Evolutionary conservation across 2,113 vertebrate genomes (phyloP), one percentile per base, ranked within the genome.

Genomic region (Astur gentilis): DNA sequence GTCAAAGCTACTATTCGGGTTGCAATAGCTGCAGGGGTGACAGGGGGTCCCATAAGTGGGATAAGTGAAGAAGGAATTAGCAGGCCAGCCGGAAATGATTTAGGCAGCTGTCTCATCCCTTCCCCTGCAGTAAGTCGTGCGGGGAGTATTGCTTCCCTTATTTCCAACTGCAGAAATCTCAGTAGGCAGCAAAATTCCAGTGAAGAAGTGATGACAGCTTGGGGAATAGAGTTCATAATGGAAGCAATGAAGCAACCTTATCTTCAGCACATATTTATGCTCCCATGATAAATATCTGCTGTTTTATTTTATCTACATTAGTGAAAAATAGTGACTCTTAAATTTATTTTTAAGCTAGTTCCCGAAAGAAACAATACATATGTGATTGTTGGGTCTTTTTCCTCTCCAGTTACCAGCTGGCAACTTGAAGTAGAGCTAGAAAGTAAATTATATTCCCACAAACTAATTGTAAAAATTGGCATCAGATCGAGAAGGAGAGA

Each of bases 181-280:
- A 93, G 76, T 36, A 78, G 93, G 78, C 85, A 90, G 71, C 71
- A 93, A 90, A 83, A 93, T 94, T 94, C 94, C 31, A 73, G 32
- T 50, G 38, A 67, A 65, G 82, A 89, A 78, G 47, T 60, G 75
- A 91, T 88, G 87, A 87, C 77, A 87, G 60, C 64, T 87, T 16
- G 17, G 32, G 40, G 87, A 83, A 90, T n/a, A 36, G 62, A 91
- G 71, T 69, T 94, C 42, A 55, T 83, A 91, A 93, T 54, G 67
- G 77, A 95, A 94, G 45, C 45, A 73, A 49, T 65, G 71, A 85
- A 72, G 45, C 66, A 94, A 64, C 71, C 42, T 79, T 89, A 42
- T 72, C 66, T 90, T 93, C 60, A 71, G 78, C 50, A 66, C 14
- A 5, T 89, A 55, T 71, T 84, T 88, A 58, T 90, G 16, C 38